Base-by-base conservation (phyloP, 1,140 invertebrate species). In the Halotydeus destructor region DNA sequence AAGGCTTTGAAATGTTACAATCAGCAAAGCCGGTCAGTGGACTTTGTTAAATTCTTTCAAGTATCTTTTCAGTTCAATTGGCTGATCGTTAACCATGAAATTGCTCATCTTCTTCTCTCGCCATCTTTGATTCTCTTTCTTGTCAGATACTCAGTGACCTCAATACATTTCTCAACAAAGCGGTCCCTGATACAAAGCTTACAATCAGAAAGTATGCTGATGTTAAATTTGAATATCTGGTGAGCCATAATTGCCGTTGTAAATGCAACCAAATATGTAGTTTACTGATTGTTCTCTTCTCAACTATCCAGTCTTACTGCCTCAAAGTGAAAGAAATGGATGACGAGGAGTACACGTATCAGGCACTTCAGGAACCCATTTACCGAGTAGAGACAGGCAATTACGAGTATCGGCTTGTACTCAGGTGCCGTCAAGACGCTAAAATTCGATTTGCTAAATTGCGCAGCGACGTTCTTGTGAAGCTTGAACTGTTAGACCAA, bases 311-410 rank as follows among this genome's bases (percentile, higher is more conserved):
- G 59, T 94, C 89, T 0, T 98, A 97, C 60, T 98, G 91, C 58
- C 62, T 98, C 30, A 98, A 97, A 67, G 65, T 72, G 14, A 71
- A 72, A 52, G 93, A 98, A 67, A 82, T 97, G 78, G 91, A 98
- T 55, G 93, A 98, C 60, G 91, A 98, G 58, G 91, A 97, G 56
- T 84, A 88, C 50, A 78, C 76, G 42, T 96, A 86, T 45, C 63
- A 62, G 25, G 74, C 82, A 0, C 57, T 97, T n/a, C 84, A 94
- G 56, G 91, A 98, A 58, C 88, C 91, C 0, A 61, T 97, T 12
- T 97, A 97, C 59, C 68, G 93, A 30, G 83, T 98, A 0, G 91
- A 97, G 63, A 97, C 93, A 5, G 91, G 91, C 39, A 98, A 98
- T 60, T 98, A 97, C 64, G 91, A 97, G 60, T 98, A 97, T 57